Evolutionary conservation across 2,888 invertebrate species (phyloP), one percentile per base, ranked within the genome.

Genomic region (Argynnis bischoffii): DNA sequence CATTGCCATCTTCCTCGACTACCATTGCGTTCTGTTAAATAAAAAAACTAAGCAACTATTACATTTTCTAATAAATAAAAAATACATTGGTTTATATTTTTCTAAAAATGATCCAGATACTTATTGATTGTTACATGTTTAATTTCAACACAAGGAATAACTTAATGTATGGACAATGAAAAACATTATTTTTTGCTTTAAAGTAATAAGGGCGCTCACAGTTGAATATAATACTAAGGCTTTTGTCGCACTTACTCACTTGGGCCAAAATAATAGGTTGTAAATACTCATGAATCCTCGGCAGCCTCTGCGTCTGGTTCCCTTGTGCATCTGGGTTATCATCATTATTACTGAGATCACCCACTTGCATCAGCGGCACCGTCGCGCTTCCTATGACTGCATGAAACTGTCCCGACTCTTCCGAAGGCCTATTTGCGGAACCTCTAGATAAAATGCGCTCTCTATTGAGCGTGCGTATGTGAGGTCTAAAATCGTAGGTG

Each of bases 321-420:
- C 76, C 79, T 14, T 79, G 83, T 1, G 75, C 77, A 3, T 86
- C 87, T 8, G 77, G 64, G 41, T 66, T 73, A 46, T 74, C n/a
- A n/a, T n/a, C n/a, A n/a, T 78, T 35, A 80, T n/a, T 72, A 15
- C 83, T 78, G n/a, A 94, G 88, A 75, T 95, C 95, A 73, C 95
- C 95, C 47, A 95, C 93, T 75, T 94, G 94, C 76, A 95, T 93
- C 14, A 93, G 83, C 2, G 95, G 95, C 76, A 94, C 90, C 1
- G 82, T 81, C 0, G 87, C 86, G 67, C 86, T 87, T 74, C 86
- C 86, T 35, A 89, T 75, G 26, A 87, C 82, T 2, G 87, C 82
- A 68, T 86, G 86, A 70, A 85, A 84, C 51, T 82, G 84, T 5
- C 78, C 77, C 18, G 79, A 74, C 53, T 81, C 83, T 5, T 82